A percentile compares a stretch with the other conserved stretches of the same genome.
Evolutionary conservation across 1,140 invertebrate genomes (phyloP).

Genomic region (Listronotus bonariensis): DNA sequence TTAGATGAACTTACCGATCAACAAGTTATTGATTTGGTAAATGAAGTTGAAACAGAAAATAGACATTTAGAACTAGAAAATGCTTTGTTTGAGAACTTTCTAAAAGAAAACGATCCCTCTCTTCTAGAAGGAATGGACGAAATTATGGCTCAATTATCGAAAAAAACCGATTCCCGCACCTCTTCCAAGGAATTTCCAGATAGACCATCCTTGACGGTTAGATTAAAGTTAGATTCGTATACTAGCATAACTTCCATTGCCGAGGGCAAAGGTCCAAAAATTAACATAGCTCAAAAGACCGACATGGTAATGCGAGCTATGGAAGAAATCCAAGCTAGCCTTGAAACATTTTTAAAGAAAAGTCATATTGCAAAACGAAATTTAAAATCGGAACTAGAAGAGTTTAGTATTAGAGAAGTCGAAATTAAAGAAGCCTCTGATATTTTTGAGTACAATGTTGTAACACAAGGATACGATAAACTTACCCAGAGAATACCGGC

Average conservation of each 20-base stretch:
- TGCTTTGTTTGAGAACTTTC: conserved; percentile 27
- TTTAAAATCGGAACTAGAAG: conserved; percentile 54
- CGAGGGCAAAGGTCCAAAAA: conserved; percentile 40
- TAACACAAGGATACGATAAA: conserved; percentile 49
- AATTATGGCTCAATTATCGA: conserved; percentile 18
- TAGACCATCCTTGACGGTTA: background rate
- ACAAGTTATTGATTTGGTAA: conserved; percentile 35
- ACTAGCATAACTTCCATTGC: conserved; percentile 32
- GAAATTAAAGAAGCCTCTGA: conserved; percentile 47
- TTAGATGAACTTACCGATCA: conserved; percentile 34
- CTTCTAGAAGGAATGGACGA: conserved; percentile 33
- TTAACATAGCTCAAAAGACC: conserved; percentile 46
- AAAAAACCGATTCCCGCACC: background rate
- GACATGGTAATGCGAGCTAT: conserved; percentile 48
- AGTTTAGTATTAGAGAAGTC: conserved; percentile 43
- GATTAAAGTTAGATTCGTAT: conserved; percentile 28
- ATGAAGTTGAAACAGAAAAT: conserved; percentile 31
- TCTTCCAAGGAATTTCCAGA: background rate
- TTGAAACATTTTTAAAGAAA: conserved; percentile 41
- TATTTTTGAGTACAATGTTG: conserved; percentile 54
- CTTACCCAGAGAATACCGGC: conserved; percentile 56
- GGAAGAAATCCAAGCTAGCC: conserved; percentile 42
- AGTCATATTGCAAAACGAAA: conserved; percentile 41
- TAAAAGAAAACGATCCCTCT: conserved; percentile 28
- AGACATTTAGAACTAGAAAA: conserved; percentile 30